These are phyloP conservation scores for Mythimna vitellina DNA, from an alignment of 2,888 invertebrate genomes.

Conservation along the genomic window DNA sequence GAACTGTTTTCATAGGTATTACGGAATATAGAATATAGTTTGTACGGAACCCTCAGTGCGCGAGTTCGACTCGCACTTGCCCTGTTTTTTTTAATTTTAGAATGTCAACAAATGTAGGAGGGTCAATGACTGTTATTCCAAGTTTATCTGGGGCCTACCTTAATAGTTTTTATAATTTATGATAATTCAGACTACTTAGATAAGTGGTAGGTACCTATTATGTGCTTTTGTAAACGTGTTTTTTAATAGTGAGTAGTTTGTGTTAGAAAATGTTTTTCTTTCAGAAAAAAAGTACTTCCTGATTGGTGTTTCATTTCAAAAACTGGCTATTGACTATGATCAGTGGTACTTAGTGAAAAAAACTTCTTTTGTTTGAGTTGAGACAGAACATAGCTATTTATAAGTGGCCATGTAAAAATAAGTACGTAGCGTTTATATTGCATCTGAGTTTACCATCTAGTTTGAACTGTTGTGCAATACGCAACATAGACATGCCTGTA, in stretches of 20 bases:
- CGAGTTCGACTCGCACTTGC: too few relatives aligned
- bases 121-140: too few relatives aligned
- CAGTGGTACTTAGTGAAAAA: conserved; percentile 22
- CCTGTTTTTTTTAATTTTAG: too few relatives aligned
- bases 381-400: conserved; percentile 16
- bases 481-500: conserved; percentile 15
- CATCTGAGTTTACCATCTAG: conserved; percentile 46
- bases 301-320: conserved; percentile 5
- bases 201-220: too few relatives aligned
- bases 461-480: conserved; percentile 40
- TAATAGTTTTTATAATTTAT: neutral
- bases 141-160: too few relatives aligned
- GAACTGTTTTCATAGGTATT: too few relatives aligned
- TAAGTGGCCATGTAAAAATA: conserved; percentile 18
- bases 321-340: conserved; percentile 13
- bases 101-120: too few relatives aligned
- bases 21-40: too few relatives aligned
- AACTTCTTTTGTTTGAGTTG: conserved; percentile 25
- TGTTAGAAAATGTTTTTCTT: neutral
- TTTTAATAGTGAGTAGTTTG: neutral
- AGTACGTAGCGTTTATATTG: conserved; percentile 25
- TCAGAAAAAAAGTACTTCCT: neutral
- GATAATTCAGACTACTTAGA: neutral
- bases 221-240: neutral
- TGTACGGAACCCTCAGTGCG: too few relatives aligned